These are phyloP conservation scores for Ormyrus thymus DNA, from an alignment of 2,888 invertebrate genomes.

Conservation along the genomic window DNA sequence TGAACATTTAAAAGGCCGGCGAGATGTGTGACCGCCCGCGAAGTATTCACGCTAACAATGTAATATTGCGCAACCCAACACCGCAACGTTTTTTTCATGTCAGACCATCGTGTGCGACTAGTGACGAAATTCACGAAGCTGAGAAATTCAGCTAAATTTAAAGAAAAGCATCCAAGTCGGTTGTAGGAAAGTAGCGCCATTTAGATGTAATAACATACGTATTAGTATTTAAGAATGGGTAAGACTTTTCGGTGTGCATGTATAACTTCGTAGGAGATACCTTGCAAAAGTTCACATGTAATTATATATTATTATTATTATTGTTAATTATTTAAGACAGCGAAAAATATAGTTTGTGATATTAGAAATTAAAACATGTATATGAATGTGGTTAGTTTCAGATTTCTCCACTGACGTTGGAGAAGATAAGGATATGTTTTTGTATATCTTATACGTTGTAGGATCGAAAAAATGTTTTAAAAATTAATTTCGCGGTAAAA, in stretches of 20 bases:
- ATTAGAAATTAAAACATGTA: slow-evolving; percentile 50
- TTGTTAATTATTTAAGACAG: slow-evolving; percentile 18
- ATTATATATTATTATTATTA: slow-evolving; percentile 44
- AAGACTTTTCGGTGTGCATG: slow-evolving; percentile 52
- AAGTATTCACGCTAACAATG: slow-evolving; percentile 7
- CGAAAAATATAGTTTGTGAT: slow-evolving; percentile 55
- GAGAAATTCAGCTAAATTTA: slow-evolving; percentile 39
- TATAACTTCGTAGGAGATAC: slow-evolving; percentile 53
- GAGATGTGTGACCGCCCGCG: background rate
- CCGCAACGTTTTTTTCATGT: background rate
- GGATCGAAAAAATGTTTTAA: slow-evolving; percentile 41
- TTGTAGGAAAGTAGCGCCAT: background rate
- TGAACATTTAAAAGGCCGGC: slow-evolving; percentile 12
- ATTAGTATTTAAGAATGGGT: background rate
- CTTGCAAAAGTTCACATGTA: slow-evolving; percentile 52
- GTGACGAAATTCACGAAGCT: slow-evolving; percentile 37
- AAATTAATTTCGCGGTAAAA: slow-evolving; percentile 17
- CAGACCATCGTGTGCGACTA: slow-evolving; percentile 3
- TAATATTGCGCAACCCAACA: slow-evolving; percentile 7
- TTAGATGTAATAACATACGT: too few relatives aligned
- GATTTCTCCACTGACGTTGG: slow-evolving; percentile 44
- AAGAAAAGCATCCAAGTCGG: background rate
- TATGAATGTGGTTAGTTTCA: slow-evolving; percentile 28
- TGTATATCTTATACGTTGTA: slow-evolving; percentile 30
- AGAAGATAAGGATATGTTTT: slow-evolving; percentile 32